These are phyloP conservation scores for Ochropleura plecta DNA, from an alignment of 2,888 invertebrate genomes.

Conservation along the genomic window DNA sequence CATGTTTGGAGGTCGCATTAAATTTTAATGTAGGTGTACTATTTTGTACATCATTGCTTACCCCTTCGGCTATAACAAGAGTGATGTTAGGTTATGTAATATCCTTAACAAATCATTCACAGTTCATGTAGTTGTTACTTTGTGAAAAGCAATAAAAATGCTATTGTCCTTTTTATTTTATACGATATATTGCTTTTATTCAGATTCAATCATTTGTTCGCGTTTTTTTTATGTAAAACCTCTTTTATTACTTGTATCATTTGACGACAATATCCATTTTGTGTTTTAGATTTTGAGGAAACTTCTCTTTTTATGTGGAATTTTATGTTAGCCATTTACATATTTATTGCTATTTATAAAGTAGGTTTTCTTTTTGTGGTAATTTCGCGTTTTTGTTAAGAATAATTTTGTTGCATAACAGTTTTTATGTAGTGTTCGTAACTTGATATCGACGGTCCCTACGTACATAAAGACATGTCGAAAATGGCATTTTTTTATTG, in stretches of 20 bases:
- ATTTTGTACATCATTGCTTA: too few relatives aligned
- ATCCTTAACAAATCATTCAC: not conserved
- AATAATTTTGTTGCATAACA: not conserved
- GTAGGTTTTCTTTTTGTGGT: constrained; percentile 31
- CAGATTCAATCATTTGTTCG: constrained; percentile 28
- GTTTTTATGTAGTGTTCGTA: not conserved
- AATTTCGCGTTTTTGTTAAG: constrained; percentile 15
- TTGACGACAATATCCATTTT: constrained; percentile 36
- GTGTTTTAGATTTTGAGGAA: constrained; percentile 28
- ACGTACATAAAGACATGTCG: too few relatives aligned
- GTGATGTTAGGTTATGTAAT: not conserved
- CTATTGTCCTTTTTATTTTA: constrained; percentile 7
- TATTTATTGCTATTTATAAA: constrained; percentile 50
- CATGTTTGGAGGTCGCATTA: too few relatives aligned
- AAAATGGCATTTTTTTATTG: too few relatives aligned
- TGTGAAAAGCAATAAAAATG: constrained; percentile 4
- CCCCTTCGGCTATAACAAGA: not conserved
- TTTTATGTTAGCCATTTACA: constrained; percentile 56
- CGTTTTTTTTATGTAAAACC: constrained; percentile 36
- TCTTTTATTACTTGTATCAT: constrained; percentile 37
- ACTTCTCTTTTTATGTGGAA: constrained; percentile 41
- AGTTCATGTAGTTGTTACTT: not conserved
- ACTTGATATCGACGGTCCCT: not conserved
- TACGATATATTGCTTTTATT: constrained; percentile 1
- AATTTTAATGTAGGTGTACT: too few relatives aligned